Evolutionary conservation across 2,113 vertebrate genomes (phyloP), one percentile per base, ranked within the genome.

Genomic region (Podiceps cristatus): DNA sequence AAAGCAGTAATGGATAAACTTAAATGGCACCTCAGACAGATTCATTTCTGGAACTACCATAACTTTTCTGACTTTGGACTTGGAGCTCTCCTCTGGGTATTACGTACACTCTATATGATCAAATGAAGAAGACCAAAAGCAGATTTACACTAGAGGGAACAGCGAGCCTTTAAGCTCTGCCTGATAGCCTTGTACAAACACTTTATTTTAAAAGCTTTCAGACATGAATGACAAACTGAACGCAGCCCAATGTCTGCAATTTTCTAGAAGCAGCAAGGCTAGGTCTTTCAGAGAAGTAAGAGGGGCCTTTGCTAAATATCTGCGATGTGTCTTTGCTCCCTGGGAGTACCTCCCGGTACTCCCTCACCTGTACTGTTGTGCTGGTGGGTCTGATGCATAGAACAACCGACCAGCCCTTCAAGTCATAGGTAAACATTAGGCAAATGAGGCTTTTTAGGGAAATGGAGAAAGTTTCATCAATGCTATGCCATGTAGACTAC

Each of bases 181-280:
- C 52, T 78, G 47, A 45, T 86, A 63, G 33, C 60, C 71, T 58
- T 80, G 55, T 63, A 87, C 49, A 90, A 91, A 40, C 75, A 90
- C 58, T 93, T 89, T 49, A 84, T 71, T 93, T 92, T 75, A 92
- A 94, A 94, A 92, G 63, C 67, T 88, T 95, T 93, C 40, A 86
- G 77, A 82, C 20, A n/a, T 2, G 18, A 93, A 76, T 66, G 62
- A 76, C 78, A 88, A 78, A 94, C 47, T 69, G 80, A 95, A 85
- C 59, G 60, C 60, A 76, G 55, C 42, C 59, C 40, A 94, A 27
- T 67, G 69, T 42, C 50, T 79, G 60, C 5, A 7, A 67, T 40
- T 81, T 96, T 87, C 64, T 56, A 52, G 40, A 88, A 66, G 11
- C 1, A 5, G 29, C 53, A 90, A 69, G n/a, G 45, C 44, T 58